Conservation (phyloP, 2,888 invertebrate genomes). For the Philopedon plagiatum region DNA sequence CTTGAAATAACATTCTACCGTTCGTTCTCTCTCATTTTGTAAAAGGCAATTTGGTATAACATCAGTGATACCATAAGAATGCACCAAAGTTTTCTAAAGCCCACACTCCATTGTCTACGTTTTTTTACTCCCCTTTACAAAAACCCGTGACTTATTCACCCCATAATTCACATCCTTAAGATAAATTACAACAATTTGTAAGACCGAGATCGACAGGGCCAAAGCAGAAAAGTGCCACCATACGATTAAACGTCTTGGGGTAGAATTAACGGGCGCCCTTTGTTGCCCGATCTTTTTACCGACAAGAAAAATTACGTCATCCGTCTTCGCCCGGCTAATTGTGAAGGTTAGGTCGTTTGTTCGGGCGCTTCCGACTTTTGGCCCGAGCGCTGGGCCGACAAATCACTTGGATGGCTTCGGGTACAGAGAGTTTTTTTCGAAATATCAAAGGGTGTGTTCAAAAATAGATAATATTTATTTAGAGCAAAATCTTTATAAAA, state of each 20-base stretch:
- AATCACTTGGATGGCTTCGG: conserved; percentile 46
- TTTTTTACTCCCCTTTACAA: conserved; percentile 21
- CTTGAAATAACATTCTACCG: too few species aligned
- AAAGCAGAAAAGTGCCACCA: conserved; percentile 47
- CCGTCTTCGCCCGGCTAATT: conserved; percentile 66
- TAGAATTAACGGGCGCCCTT: conserved; percentile 58
- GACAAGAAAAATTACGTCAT: conserved; percentile 61
- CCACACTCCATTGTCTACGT: conserved; percentile 20
- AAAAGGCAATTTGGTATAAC: background rate
- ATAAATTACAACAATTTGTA: conserved; percentile 47
- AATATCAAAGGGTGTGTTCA: background rate
- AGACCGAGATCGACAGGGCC: conserved; percentile 40
- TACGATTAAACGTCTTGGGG: conserved; percentile 56
- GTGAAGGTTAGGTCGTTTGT: conserved; percentile 60
- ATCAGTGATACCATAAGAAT: background rate
- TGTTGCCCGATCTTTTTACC: conserved; percentile 59
- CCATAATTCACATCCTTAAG: conserved; percentile 40
- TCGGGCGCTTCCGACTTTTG: conserved; percentile 58
- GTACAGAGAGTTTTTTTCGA: conserved; percentile 4
- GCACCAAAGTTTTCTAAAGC: conserved; percentile 11
- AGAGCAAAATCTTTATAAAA: background rate
- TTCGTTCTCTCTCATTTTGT: background rate
- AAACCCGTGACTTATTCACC: conserved; percentile 37
- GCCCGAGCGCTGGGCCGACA: conserved; percentile 53
- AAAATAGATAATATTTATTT: background rate